Evolutionary conservation across 2,797 vertebrate genomes (phyloP), one percentile per base, ranked within the genome.

Genomic region (Sebastes diploproa): DNA sequence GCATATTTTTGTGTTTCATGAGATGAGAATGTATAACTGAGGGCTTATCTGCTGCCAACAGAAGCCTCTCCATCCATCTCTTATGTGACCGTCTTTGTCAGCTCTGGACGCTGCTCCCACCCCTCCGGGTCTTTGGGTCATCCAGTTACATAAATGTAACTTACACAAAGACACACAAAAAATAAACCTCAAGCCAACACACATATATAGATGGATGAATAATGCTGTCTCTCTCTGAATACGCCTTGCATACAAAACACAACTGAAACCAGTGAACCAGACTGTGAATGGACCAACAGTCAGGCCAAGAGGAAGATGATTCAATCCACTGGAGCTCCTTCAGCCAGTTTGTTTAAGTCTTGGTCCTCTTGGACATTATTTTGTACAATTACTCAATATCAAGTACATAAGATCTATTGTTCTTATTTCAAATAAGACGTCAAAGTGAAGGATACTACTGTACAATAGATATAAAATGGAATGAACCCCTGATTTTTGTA

Each of bases 31-130:
- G 30, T 50, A 32, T 20, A 69, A 82, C 59, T 2, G 38, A 58
- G 32, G 2, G 73, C 63, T 90, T 87, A 90, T 90, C 87, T 75
- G 63, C 75, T 36, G 73, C 72, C 32, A 75, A 36, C 90, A 91
- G 89, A 80, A 81, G 86, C 61, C 7, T 71, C 71, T 70, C 78
- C 64, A 64, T 80, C 32, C 50, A 20, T 78, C 86, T 81, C 75
- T 77, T 2, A 6, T 75, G 83, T 22, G 52, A 77, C 78, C 25
- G 20, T 80, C 73, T 73, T 22, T 75, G 52, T 85, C 83, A 81
- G 68, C 77, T 54, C 25, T 32, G 75, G 65, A 71, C 0, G 14
- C 67, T 34, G 52, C 69, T 18, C 65, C 32, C 63, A 2, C 11
- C 72, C 73, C 61, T 61, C 65, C 18, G 66, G 56, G 61, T 75